Base-by-base conservation (phyloP, 2,888 invertebrate species). In the Pollenia amentaria region DNA sequence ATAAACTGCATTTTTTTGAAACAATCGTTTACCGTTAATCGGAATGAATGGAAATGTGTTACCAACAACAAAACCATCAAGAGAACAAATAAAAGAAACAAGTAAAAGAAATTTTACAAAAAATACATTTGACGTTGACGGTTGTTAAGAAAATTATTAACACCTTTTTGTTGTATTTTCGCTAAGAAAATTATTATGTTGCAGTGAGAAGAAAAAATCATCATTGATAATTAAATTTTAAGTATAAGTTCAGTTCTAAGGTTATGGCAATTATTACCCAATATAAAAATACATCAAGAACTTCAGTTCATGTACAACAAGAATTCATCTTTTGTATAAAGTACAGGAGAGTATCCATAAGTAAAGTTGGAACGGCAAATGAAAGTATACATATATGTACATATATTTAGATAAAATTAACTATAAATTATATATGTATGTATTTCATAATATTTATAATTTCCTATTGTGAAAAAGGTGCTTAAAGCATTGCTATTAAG, bases 1-100 rank as follows among this genome's bases (percentile, higher is more conserved):
- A 65, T 55, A 73, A 79, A 77, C 55, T 77, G 70, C 48, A 65
- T 82, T 55, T 76, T 81, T 85, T 82, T 82, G 65, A 78, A 81
- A 73, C 21, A 44, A 64, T 69, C 18, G 12, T 48, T 38, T 1
- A 81, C 84, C 77, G 84, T 84, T 87, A 84, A 40, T 48, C 42
- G 53, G 12, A 65, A 48, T 76, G 60, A 79, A 80, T 65, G 38
- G 4, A 60, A 57, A 44, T 77, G 40, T 38, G 21, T 40, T 12
- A 60, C 38, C 40, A 51, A 51, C 12, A 14, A 16, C n/a, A 51
- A 3, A 46, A 29, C 18, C 1, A 29, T 2, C 4, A 72, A 57
- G 8, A 38, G 53, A 70, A 62, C 3, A 40, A 67, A 55, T n/a
- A 21, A 21, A 44, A n/a, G 3, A 38, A 8, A 38, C 38, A 55